Conservation (phyloP, 2,888 invertebrate genomes). For the Phymatocera aterrima region DNA sequence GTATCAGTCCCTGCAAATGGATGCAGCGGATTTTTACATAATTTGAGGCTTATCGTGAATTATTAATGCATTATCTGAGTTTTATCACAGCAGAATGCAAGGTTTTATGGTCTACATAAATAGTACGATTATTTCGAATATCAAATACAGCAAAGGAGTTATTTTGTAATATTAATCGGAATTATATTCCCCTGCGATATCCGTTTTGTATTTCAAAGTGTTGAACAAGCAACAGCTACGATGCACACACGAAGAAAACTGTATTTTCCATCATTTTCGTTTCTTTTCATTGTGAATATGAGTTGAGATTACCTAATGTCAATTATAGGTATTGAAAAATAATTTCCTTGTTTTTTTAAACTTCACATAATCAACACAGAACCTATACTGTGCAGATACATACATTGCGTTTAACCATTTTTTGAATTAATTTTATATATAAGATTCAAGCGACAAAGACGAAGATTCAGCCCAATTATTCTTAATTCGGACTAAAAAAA, state of each 20-base stretch:
- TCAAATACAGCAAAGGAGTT: neutral
- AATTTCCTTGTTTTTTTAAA: neutral
- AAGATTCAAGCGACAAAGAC: neutral
- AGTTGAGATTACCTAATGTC: slow-evolving; percentile 7
- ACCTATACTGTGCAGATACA: neutral
- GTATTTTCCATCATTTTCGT: neutral
- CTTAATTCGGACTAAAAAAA: slow-evolving; percentile 2
- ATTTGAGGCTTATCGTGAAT: neutral
- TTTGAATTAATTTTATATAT: neutral
- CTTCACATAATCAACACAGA: neutral
- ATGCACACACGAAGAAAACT: neutral
- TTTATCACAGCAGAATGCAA: neutral
- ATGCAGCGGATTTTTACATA: slow-evolving; percentile 1
- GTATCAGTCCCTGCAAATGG: no score
- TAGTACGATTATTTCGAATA: neutral
- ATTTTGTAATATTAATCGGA: neutral
- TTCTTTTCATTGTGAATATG: neutral
- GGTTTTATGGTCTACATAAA: neutral
- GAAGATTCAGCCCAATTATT: neutral
- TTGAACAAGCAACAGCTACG: neutral
- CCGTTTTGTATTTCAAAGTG: neutral
- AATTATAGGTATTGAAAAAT: slow-evolving; percentile 21
- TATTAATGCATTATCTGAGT: neutral
- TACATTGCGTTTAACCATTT: neutral
- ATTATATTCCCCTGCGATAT: neutral